Evolutionary conservation across 2,113 vertebrate species (phyloP), one percentile per base, ranked within the genome.

Genomic region (Salvelinus fontinalis): DNA sequence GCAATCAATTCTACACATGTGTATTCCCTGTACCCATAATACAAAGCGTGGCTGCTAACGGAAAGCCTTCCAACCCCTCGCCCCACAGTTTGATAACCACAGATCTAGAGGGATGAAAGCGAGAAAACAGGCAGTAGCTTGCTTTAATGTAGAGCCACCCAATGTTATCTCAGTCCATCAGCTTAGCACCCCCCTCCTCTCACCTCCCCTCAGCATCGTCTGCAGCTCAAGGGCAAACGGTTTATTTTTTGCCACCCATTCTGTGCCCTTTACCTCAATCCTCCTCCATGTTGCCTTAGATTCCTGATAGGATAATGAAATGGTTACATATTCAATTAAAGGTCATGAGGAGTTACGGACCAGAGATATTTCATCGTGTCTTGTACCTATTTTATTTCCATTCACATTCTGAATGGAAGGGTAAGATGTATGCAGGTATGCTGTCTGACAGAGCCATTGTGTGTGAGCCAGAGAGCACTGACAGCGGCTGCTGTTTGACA

Each of bases 241-340:
- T 89, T 79, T 87, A 81, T 89, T 88, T 89, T 89, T 67, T 71
- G 59, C 72, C 49, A 68, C 83, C 76, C 72, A 67, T 82, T 86
- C 84, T 31, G 71, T 84, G 86, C 86, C 87, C 87, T 91, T 91
- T 89, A 73, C 89, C 87, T 88, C 82, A 86, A 86, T 90, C 83
- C 83, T 71, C 67, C 75, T 57, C 48, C 80, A 67, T 79, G 79
- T 79, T 81, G 76, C 83, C 81, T 88, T 69, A 87, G 81, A 89
- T 22, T 68, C 69, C 67, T 71, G 77, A 81, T 75, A 88, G 59
- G 87, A 89, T 84, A 88, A 90, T 82, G 82, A 82, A 90, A 83
- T 26, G 69, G 75, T 79, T 82, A 76, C 31, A 68, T 67, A 71
- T 79, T 68, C 26, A 67, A 81, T 48, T 29, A 90, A 92, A 92